These are phyloP conservation scores for Pelosia muscerda DNA, from an alignment of 2,888 invertebrate species.

Conservation along the genomic window DNA sequence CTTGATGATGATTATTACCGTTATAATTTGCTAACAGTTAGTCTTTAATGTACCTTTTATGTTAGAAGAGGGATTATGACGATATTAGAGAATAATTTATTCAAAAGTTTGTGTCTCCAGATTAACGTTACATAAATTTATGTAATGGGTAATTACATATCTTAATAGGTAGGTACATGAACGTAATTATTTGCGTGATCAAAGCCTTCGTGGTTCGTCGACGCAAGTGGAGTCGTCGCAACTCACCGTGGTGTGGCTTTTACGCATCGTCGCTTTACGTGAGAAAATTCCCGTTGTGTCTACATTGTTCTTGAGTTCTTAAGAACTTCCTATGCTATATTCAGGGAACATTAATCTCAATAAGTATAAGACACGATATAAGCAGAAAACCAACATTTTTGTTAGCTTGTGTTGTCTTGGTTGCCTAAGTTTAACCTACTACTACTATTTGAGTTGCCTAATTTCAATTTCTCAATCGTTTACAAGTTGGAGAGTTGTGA, in stretches of 20 bases:
- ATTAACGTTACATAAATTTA: background rate
- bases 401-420: constrained; percentile 22
- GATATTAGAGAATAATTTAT: background rate
- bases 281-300: constrained; percentile 75
- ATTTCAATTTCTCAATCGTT: constrained; percentile 11
- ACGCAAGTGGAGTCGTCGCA: constrained; percentile 65
- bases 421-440: constrained; percentile 6
- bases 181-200: constrained; percentile 63
- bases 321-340: constrained; percentile 66
- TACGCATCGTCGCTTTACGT: constrained; percentile 79
- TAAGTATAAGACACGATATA: too few relatives aligned
- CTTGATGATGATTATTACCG: background rate
- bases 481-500: constrained; percentile 17
- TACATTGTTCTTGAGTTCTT: constrained; percentile 73
- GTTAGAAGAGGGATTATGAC: too few relatives aligned
- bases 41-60: too few relatives aligned
- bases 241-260: constrained; percentile 77
- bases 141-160: constrained; percentile 42
- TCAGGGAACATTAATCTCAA: constrained; percentile 53
- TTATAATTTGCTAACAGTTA: too few relatives aligned
- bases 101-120: background rate
- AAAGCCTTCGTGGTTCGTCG: constrained; percentile 62
- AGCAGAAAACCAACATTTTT: constrained; percentile 31
- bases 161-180: constrained; percentile 44
- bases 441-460: constrained; percentile 3